These are phyloP conservation scores for Enteromius argenteus DNA, from an alignment of 2,797 vertebrate species.

Conservation along the genomic window DNA sequence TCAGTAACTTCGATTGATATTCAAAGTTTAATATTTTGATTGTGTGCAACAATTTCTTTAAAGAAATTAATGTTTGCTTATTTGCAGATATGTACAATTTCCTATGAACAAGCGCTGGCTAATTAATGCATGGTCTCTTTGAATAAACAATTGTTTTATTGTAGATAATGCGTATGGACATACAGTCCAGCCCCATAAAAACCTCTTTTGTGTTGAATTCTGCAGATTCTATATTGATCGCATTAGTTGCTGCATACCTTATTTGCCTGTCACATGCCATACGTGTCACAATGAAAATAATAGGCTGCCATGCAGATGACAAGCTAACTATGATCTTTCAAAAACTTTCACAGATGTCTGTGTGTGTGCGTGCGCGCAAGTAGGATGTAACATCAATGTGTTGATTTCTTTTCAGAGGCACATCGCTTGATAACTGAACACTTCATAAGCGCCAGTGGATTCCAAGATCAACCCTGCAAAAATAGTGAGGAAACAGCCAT, in stretches of 20 bases:
- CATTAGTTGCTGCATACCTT: constrained; percentile 20
- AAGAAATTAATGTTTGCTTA: neutral
- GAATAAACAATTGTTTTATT: neutral
- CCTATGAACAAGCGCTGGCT: neutral
- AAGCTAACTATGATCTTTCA: constrained; percentile 30
- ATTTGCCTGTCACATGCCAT: constrained; percentile 5
- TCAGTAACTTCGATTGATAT: neutral
- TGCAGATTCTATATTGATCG: constrained; percentile 20
- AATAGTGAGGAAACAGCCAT: constrained; percentile 23
- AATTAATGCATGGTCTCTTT: neutral
- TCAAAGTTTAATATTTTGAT: neutral
- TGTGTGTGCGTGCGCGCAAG: neutral
- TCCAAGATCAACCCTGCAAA: constrained; percentile 33
- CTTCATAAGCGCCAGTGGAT: constrained; percentile 10
- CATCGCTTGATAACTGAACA: constrained; percentile 43
- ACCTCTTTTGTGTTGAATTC: neutral
- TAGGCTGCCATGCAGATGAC: constrained; percentile 17
- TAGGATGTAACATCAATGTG: constrained; percentile 31
- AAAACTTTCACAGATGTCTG: constrained; percentile 20
- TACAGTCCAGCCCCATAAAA: neutral
- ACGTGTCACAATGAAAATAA: constrained; percentile 22
- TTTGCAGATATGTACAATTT: constrained; percentile 1
- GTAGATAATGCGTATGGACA: neutral
- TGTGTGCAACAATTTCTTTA: neutral
- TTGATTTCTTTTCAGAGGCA: constrained; percentile 74